Percentiles rank a stretch among this genome's conserved stretches.
These are phyloP conservation scores for Platycercus adscitus DNA, from an alignment of 2,113 vertebrate species.

Conservation along the genomic window DNA sequence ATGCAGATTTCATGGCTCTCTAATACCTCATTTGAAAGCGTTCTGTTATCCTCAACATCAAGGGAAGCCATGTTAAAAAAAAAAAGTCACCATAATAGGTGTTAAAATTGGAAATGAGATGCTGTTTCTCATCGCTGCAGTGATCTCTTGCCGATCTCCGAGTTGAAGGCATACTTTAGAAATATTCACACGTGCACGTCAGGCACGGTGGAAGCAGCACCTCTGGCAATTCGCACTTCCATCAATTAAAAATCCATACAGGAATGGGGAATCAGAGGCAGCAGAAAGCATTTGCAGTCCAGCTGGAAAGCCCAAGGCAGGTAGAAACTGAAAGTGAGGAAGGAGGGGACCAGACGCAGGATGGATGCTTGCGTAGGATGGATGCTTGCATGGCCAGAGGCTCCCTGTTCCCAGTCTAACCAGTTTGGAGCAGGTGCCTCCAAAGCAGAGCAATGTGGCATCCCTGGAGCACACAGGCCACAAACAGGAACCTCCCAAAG, in stretches of 20 bases:
- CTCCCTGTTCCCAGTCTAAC: neutral
- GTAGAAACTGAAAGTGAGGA: neutral
- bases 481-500: rapidly evolving
- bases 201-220: neutral
- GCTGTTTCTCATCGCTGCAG: neutral
- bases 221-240: neutral
- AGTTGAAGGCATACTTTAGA: neutral
- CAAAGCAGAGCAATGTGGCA: neutral
- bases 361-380: rapidly evolving
- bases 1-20: neutral
- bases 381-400: rapidly evolving
- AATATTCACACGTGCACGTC: neutral
- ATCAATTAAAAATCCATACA: neutral
- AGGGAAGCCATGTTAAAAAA: neutral
- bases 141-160: neutral
- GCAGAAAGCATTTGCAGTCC: neutral
- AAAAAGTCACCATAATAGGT: neutral
- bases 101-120: neutral
- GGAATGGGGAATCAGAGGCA: neutral
- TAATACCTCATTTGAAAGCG: neutral
- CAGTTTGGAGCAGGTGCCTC: neutral
- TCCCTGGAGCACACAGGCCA: neutral
- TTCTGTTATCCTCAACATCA: neutral
- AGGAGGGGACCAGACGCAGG: rapidly evolving
- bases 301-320: neutral